Evolutionary conservation across 30 jellyfish, hydroid and myxozoan genomes (phyloP).

Genomic region (Turritopsis dohrnii): DNA sequence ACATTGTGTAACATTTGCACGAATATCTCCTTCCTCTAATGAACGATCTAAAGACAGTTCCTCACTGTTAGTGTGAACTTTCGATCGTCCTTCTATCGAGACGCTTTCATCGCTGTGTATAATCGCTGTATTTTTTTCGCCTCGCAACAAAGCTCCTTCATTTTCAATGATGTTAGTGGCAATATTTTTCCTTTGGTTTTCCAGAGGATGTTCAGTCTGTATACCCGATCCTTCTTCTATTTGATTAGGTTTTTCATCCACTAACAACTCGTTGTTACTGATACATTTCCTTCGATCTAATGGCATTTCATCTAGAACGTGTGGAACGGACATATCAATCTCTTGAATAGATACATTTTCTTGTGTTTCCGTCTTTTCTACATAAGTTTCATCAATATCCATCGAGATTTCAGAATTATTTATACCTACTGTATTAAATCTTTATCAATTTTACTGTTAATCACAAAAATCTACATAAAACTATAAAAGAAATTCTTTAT

Average conservation of each 20-base stretch:
- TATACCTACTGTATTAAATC: no score
- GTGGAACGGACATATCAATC: background rate
- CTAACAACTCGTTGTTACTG: background rate
- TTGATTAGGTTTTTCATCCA: background rate
- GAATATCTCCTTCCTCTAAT: conserved; percentile 25
- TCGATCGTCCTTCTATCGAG: background rate
- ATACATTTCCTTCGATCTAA: background rate
- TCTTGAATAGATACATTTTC: background rate
- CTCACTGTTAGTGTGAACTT: background rate
- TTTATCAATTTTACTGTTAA: no score
- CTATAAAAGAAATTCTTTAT: background rate
- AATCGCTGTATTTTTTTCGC: background rate
- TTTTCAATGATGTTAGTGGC: background rate
- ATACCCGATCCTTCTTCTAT: background rate
- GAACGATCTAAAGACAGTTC: conserved; percentile 16
- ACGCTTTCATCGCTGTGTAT: background rate
- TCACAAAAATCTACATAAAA: no score
- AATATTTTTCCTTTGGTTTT: background rate
- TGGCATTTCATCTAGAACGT: background rate
- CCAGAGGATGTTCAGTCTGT: background rate
- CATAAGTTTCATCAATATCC: background rate
- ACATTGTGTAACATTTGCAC: conserved; percentile 30
- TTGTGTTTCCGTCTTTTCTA: background rate
- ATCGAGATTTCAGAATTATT: no score
- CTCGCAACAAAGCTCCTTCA: background rate